These are phyloP conservation scores for Enoplosus armatus DNA, from an alignment of 2,797 vertebrate species.

Conservation along the genomic window DNA sequence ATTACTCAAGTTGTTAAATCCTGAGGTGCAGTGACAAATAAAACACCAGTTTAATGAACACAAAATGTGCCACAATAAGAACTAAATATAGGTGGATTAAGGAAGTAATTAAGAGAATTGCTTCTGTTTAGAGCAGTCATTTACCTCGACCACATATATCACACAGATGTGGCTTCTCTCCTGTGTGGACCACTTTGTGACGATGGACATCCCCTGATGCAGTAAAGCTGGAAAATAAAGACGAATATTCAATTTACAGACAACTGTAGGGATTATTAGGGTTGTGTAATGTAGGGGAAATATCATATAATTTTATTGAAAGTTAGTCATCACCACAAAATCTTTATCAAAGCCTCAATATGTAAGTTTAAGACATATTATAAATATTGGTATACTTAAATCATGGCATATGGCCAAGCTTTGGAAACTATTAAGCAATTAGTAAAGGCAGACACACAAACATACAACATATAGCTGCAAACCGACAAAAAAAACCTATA, in stretches of 20 bases:
- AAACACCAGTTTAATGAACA: neutral
- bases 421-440: neutral
- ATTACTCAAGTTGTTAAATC: conserved; percentile 98
- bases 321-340: neutral
- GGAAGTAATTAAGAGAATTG: neutral
- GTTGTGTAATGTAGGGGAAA: neutral
- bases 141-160: conserved; percentile 97
- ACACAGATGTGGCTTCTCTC: conserved; percentile 96
- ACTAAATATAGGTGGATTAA: neutral
- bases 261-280: neutral
- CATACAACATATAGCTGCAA: neutral
- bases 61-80: neutral
- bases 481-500: neutral
- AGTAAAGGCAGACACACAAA: neutral
- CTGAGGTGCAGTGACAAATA: conserved; percentile 77
- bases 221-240: conserved; percentile 88
- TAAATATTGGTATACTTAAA: neutral
- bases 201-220: conserved; percentile 97
- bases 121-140: neutral
- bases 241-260: neutral
- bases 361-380: neutral
- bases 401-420: neutral
- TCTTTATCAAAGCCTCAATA: neutral
- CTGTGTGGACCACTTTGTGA: conserved; percentile 97
- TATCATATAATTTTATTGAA: neutral